phyloP scores from a whole-genome alignment of 1,140 invertebrate genomes.

The Drosophila erecta region DNA sequence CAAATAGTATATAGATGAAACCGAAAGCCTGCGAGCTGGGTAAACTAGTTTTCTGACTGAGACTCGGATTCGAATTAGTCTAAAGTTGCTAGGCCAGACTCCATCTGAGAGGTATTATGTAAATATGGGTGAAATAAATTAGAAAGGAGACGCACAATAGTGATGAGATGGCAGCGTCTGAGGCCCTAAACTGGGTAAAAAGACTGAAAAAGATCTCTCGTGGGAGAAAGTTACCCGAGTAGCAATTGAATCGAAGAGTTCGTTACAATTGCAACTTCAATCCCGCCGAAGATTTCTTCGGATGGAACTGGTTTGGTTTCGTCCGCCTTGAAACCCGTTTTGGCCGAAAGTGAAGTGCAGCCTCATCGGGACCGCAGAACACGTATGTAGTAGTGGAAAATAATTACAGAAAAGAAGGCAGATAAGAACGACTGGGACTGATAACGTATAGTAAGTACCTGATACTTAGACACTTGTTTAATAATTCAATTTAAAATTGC shows the following conservation, averaged over 20 bases:
- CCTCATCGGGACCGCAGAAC: conserved; percentile 2
- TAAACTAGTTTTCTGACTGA: conserved; percentile 57
- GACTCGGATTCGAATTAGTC: conserved; percentile 16
- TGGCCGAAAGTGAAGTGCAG: conserved; percentile 72
- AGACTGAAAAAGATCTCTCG: conserved; percentile 47
- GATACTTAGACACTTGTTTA: conserved; percentile 6
- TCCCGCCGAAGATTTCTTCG: conserved; percentile 4
- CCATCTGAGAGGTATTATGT: conserved; percentile 60
- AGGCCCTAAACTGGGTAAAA: conserved; percentile 61
- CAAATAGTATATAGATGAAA: conserved; percentile 30
- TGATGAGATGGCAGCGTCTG: conserved; percentile 44
- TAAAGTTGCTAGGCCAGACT: conserved; percentile 51
- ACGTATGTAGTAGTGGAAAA: background rate
- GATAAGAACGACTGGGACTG: conserved; percentile 41
- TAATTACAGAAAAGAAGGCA: conserved; percentile 17
- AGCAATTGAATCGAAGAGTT: conserved; percentile 62
- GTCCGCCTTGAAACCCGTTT: conserved; percentile 63
- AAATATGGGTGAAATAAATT: conserved; percentile 65
- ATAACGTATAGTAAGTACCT: conserved; percentile 14
- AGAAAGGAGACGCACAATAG: conserved; percentile 63
- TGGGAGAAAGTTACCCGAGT: conserved; percentile 65
- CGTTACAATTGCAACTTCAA: conserved; percentile 51
- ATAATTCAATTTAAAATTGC: conserved; percentile 28
- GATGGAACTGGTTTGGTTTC: conserved; percentile 68
- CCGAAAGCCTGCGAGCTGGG: background rate